These are phyloP conservation scores for Macrotus californicus DNA, from an alignment of 2,113 vertebrate species.

Conservation along the genomic window DNA sequence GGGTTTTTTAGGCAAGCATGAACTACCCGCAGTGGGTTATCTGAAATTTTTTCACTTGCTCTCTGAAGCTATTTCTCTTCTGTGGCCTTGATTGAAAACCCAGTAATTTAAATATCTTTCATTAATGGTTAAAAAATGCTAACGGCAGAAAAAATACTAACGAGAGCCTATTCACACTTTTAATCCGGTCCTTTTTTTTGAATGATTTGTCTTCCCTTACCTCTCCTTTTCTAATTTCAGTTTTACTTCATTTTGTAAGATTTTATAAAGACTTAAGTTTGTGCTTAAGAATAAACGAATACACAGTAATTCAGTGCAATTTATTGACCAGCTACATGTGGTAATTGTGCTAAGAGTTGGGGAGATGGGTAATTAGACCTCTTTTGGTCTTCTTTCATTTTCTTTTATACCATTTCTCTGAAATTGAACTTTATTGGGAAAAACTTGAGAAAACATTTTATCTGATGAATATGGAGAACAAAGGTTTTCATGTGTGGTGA, in stretches of 20 bases:
- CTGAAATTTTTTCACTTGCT: not conserved
- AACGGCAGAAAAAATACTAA: not conserved
- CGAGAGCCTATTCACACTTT: not conserved
- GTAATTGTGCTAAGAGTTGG: not conserved
- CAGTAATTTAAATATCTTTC: not conserved
- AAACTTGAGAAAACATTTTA: not conserved
- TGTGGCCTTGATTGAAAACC: not conserved
- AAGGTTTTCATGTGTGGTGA: not conserved
- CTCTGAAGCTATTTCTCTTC: not conserved
- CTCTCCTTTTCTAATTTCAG: not conserved
- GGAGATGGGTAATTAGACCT: not conserved
- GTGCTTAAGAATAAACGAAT: not conserved
- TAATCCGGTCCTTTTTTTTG: not conserved
- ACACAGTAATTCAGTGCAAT: not conserved
- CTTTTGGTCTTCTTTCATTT: not conserved
- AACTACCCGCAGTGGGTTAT: not conserved
- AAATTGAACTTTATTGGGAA: not conserved
- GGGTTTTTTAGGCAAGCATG: not conserved
- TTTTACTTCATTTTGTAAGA: not conserved
- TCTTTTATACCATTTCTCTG: not conserved
- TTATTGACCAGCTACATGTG: not conserved
- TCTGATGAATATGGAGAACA: not conserved
- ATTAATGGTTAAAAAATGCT: not conserved
- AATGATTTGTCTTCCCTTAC: not conserved
- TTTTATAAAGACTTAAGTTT: not conserved